Evolutionary conservation across 2,113 vertebrate species (phyloP).

Genomic region (Guaruba guarouba): DNA sequence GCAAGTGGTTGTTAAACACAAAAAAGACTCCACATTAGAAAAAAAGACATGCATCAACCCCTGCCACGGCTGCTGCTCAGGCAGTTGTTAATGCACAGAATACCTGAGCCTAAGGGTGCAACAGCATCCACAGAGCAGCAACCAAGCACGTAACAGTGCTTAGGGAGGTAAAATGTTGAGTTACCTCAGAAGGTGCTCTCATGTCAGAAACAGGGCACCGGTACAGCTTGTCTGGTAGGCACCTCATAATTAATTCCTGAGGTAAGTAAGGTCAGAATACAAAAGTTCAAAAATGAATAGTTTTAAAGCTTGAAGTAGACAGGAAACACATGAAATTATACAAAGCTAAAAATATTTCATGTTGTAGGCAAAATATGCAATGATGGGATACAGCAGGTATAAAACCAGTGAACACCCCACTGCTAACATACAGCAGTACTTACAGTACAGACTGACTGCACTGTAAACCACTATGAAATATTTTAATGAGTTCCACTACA

Average conservation of each 20-base stretch:
- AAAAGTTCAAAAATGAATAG: not conserved
- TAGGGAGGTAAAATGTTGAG: not conserved
- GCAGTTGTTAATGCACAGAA: not conserved
- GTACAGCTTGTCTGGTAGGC: not conserved
- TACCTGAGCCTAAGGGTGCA: not conserved
- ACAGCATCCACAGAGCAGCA: not conserved
- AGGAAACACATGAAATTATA: not conserved
- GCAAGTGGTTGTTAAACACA: not conserved
- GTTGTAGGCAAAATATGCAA: not conserved
- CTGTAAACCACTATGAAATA: not conserved
- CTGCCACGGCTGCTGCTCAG: not conserved
- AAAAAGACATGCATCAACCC: fast-evolving
- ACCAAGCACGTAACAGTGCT: fast-evolving
- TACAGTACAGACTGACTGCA: not conserved
- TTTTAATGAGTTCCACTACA: not conserved
- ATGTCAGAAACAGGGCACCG: not conserved
- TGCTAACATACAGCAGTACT: not conserved
- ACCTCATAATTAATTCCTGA: not conserved
- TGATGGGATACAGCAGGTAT: not conserved
- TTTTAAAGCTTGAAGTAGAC: not conserved
- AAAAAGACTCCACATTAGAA: not conserved
- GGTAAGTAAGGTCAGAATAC: not conserved
- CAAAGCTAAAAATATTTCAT: not conserved
- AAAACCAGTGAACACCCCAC: not conserved
- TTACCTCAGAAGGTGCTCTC: not conserved